phyloP scores from a whole-genome alignment of 2,888 invertebrate genomes.

The Amphipoea lucens region DNA sequence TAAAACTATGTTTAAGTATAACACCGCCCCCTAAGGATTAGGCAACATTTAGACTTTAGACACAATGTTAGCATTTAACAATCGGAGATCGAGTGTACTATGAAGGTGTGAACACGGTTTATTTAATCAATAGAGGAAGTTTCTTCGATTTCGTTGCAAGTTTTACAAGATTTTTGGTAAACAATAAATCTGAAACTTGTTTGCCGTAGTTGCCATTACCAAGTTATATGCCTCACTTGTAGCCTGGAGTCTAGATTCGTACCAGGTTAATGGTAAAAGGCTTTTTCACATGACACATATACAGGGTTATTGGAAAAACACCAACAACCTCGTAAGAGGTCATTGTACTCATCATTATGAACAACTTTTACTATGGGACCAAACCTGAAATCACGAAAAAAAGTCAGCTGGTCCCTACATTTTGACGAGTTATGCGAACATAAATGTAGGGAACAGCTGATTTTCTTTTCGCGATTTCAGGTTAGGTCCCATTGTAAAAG shows the following conservation, averaged over 20 bases:
- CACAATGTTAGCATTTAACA: constrained; percentile 57
- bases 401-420: no score
- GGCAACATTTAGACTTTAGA: constrained; percentile 57
- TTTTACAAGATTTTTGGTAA: background rate
- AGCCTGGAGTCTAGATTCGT: background rate
- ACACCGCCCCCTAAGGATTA: constrained; percentile 48
- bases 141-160: background rate
- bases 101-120: constrained; percentile 20
- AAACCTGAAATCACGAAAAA: no score
- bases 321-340: no score
- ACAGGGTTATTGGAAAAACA: no score
- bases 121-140: background rate
- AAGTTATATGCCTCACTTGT: background rate
- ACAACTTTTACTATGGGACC: no score
- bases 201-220: background rate
- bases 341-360: no score
- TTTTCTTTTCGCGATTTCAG: no score
- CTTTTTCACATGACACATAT: background rate
- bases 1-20: constrained; percentile 32
- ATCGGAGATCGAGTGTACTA: constrained; percentile 43
- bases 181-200: background rate
- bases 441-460: no score
- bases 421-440: no score
- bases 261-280: background rate
- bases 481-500: no score